Percentiles rank a stretch among this genome's conserved stretches.
These are phyloP conservation scores for Sebastes taczanowskii DNA, from an alignment of 2,797 vertebrate species.

Conservation along the genomic window DNA sequence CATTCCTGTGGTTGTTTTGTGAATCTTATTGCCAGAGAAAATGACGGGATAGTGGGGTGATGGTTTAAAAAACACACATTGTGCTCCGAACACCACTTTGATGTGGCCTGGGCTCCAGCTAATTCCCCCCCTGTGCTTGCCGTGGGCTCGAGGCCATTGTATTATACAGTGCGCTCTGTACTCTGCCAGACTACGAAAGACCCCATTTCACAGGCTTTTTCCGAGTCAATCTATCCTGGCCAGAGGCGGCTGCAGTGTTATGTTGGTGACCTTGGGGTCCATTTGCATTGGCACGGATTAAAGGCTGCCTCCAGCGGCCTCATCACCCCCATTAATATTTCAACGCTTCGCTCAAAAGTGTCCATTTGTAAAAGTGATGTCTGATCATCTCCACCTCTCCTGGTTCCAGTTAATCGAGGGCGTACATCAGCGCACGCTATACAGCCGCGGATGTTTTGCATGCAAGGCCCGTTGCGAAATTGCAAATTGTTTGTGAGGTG, in stretches of 20 bases:
- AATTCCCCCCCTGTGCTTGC: conserved; percentile 38
- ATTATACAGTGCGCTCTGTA: conserved; percentile 34
- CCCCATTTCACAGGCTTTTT: conserved; percentile 49
- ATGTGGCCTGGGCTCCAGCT: conserved; percentile 52
- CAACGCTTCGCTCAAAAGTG: conserved; percentile 39
- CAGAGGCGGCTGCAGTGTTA: conserved; percentile 45
- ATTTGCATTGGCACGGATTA: conserved; percentile 67
- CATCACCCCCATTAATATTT: conserved; percentile 59
- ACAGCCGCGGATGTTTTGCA: background rate
- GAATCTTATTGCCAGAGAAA: conserved; percentile 38
- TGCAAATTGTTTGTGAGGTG: conserved; percentile 17
- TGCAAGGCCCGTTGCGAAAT: background rate
- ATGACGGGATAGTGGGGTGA: conserved; percentile 42
- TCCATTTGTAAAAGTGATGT: conserved; percentile 54
- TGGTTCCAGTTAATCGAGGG: conserved; percentile 23
- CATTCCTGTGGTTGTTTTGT: conserved; percentile 45
- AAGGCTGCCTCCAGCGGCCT: conserved; percentile 47
- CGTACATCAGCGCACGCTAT: background rate
- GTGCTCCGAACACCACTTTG: conserved; percentile 54
- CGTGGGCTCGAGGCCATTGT: conserved; percentile 52
- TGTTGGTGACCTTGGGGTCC: conserved; percentile 67
- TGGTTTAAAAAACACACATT: conserved; percentile 43
- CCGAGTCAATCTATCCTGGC: conserved; percentile 42
- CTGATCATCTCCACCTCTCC: conserved; percentile 45
- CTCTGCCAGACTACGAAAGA: conserved; percentile 45